Evolutionary conservation across 1,140 invertebrate genomes (phyloP).

Genomic region (Ceratoteleas bidentatus): DNA sequence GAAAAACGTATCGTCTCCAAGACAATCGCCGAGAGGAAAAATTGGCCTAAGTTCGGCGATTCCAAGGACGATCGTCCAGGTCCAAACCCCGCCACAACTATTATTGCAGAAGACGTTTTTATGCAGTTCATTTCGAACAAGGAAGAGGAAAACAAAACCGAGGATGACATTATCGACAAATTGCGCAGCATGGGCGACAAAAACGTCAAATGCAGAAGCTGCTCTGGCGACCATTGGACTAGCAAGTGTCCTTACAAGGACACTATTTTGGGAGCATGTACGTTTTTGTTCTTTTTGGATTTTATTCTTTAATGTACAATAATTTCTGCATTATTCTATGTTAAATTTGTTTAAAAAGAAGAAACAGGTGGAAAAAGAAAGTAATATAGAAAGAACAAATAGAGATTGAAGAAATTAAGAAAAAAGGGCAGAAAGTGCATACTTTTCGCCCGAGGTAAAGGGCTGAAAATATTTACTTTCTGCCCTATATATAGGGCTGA

Average conservation of each 20-base stretch:
- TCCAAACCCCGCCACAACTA: slow-evolving; percentile 97
- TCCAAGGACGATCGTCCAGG: slow-evolving; percentile 95
- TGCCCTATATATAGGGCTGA: too few species aligned
- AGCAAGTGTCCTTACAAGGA: slow-evolving; percentile 98
- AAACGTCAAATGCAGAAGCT: slow-evolving; percentile 95
- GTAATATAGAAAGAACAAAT: too few species aligned
- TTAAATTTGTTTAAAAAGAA: too few species aligned
- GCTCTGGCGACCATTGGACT: slow-evolving; percentile 98
- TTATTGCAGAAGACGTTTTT: slow-evolving; percentile 96
- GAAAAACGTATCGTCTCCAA: slow-evolving; percentile 95
- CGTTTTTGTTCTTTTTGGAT: too few species aligned
- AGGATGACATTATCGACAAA: slow-evolving; percentile 93
- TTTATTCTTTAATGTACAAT: too few species aligned
- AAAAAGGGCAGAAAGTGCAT: too few species aligned
- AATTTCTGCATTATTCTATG: too few species aligned
- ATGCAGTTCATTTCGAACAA: slow-evolving; percentile 96
- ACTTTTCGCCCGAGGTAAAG: too few species aligned
- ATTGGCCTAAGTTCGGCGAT: slow-evolving; percentile 96
- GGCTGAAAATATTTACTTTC: too few species aligned
- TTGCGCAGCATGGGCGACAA: slow-evolving; percentile 86
- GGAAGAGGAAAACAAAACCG: slow-evolving; percentile 91
- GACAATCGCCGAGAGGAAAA: slow-evolving; percentile 94
- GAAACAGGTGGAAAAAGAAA: too few species aligned
- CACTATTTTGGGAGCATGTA: too few species aligned
- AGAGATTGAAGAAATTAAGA: too few species aligned